Evolutionary conservation across 2,888 invertebrate species (phyloP).

Genomic region (Lasioglossum pauxillum): DNA sequence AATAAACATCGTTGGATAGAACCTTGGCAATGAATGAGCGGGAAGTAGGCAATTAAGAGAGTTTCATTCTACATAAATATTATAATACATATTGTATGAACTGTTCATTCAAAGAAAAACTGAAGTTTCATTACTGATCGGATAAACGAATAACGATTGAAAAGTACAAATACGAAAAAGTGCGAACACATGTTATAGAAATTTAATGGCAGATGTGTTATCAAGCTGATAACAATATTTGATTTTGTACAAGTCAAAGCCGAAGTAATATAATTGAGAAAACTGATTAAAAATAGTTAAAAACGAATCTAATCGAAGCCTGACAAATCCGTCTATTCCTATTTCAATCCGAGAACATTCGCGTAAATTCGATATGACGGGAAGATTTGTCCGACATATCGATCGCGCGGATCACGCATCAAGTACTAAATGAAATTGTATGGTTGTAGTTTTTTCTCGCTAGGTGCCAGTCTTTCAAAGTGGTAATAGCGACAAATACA

Average conservation of each 20-base stretch:
- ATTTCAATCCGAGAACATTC: background rate
- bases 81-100: background rate
- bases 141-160: background rate
- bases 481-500: background rate
- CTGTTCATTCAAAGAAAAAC: background rate
- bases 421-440: slow-evolving; percentile 35
- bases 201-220: background rate
- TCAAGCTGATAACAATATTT: background rate
- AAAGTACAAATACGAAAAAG: background rate
- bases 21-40: background rate
- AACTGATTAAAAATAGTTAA: no score
- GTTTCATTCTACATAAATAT: background rate
- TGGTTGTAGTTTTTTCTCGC: background rate
- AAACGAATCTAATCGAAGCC: background rate
- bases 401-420: slow-evolving; percentile 25
- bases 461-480: background rate
- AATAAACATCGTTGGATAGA: background rate
- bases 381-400: slow-evolving; percentile 13
- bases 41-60: background rate
- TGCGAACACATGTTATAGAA: background rate
- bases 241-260: background rate
- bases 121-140: background rate
- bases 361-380: slow-evolving; percentile 19
- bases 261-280: background rate
- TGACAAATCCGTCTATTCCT: background rate